phyloP scores from a whole-genome alignment of 2,113 vertebrate genomes.

The Heterotilapia buettikoferi region DNA sequence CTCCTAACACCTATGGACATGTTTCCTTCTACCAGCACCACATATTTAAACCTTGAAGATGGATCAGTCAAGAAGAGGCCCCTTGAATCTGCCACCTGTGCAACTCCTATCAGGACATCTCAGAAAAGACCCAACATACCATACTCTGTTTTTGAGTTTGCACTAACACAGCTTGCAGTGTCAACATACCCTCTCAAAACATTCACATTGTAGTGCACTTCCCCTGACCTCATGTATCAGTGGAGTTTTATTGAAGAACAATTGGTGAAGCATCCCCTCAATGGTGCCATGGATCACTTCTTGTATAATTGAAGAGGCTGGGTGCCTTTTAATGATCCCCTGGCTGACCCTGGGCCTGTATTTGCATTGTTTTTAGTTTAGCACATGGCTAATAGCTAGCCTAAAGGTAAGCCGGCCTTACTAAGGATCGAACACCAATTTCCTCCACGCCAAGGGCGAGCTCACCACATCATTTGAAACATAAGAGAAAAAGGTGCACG shows the following conservation, averaged over 20 bases:
- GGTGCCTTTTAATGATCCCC: constrained; percentile 57
- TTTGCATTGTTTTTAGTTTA: constrained; percentile 73
- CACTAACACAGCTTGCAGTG: constrained; percentile 10
- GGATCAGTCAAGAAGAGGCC: background rate
- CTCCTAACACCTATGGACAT: constrained; percentile 6
- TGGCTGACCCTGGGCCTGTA: constrained; percentile 50
- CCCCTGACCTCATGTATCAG: constrained; percentile 46
- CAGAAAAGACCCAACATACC: background rate
- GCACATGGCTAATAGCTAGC: constrained; percentile 66
- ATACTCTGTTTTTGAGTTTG: background rate
- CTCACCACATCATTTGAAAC: constrained; percentile 50
- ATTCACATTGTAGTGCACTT: constrained; percentile 20
- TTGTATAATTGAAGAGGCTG: constrained; percentile 66
- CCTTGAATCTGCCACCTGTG: background rate
- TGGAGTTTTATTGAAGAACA: constrained; percentile 52
- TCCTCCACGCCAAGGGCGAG: constrained; percentile 45
- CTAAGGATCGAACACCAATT: constrained; percentile 69
- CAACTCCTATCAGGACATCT: background rate
- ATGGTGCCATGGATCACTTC: constrained; percentile 56
- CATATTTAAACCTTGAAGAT: background rate
- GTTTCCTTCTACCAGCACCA: constrained; percentile 8
- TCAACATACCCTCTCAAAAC: background rate
- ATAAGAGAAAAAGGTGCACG: constrained; percentile 34
- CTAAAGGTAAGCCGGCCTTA: constrained; percentile 32
- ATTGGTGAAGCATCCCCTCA: constrained; percentile 49